phyloP scores from a whole-genome alignment of 2,113 vertebrate species.

The Plotosus lineatus region DNA sequence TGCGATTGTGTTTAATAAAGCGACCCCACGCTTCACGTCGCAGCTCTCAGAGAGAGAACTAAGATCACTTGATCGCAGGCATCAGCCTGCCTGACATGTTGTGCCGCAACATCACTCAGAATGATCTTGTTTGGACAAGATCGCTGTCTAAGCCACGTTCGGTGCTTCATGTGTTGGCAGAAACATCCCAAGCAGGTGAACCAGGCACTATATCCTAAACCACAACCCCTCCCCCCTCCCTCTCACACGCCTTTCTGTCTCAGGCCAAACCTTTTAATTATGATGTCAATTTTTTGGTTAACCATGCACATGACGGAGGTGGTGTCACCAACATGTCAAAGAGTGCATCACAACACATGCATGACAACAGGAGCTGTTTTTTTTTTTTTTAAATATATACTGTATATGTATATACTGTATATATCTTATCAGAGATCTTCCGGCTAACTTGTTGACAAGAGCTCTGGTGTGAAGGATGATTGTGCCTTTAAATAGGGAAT shows the following conservation, averaged over 20 bases:
- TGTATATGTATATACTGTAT: too few species aligned
- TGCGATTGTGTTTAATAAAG: neutral
- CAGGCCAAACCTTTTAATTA: conserved; percentile 11
- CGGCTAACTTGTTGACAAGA: conserved; percentile 17
- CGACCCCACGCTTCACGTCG: neutral
- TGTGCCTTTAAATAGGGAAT: conserved; percentile 28
- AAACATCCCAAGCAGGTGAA: neutral
- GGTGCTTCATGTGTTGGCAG: neutral
- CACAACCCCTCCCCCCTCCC: conserved; percentile 19
- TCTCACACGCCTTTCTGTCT: neutral
- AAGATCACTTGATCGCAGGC: neutral
- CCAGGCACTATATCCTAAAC: conserved; percentile 4
- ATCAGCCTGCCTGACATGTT: conserved; percentile 24
- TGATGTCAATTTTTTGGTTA: conserved; percentile 14
- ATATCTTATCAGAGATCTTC: conserved; percentile 37
- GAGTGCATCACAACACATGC: conserved; percentile 23
- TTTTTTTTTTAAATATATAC: too few species aligned
- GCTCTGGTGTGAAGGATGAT: conserved; percentile 24
- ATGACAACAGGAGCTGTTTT: conserved; percentile 22
- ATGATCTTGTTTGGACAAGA: conserved; percentile 50
- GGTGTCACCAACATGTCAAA: conserved; percentile 1
- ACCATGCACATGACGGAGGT: neutral
- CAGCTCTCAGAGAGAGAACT: neutral
- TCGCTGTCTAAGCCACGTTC: conserved; percentile 19
- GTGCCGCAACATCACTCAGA: conserved; percentile 4